These are phyloP conservation scores for Leucosticte australis DNA, from an alignment of 2,113 vertebrate genomes.

Conservation along the genomic window DNA sequence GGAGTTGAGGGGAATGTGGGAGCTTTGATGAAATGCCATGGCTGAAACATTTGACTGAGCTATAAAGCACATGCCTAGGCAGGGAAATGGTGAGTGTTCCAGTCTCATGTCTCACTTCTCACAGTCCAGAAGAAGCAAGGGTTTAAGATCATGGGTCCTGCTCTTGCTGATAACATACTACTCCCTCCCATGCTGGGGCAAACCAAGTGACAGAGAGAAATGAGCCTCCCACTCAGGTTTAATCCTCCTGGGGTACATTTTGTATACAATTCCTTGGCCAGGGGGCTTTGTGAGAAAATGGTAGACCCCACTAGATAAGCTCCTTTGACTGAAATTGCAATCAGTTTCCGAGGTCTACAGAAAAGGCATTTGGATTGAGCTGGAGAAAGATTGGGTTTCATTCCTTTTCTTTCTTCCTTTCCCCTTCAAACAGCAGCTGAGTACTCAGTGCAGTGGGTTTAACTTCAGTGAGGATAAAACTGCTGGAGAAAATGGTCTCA, in stretches of 20 bases:
- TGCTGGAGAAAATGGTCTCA: slow-evolving; percentile 52
- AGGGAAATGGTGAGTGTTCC: not conserved
- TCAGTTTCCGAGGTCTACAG: not conserved
- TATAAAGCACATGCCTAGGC: not conserved
- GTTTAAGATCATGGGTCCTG: not conserved
- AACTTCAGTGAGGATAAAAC: slow-evolving; percentile 56
- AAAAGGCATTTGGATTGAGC: slow-evolving; percentile 5
- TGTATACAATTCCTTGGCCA: not conserved
- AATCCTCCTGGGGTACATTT: not conserved
- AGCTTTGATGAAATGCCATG: not conserved
- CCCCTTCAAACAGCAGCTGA: slow-evolving; percentile 45
- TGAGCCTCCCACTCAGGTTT: not conserved
- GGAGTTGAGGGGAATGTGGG: not conserved
- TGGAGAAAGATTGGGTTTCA: not conserved
- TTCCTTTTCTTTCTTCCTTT: not conserved
- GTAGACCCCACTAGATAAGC: not conserved
- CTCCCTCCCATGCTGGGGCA: not conserved
- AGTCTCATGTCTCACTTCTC: not conserved
- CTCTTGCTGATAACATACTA: not conserved
- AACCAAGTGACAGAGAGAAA: not conserved
- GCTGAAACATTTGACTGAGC: not conserved
- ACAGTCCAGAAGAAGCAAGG: not conserved
- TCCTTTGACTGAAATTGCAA: slow-evolving; percentile 10
- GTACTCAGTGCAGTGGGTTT: slow-evolving; percentile 18
- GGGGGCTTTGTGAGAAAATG: not conserved